Percentiles rank a stretch among this genome's conserved stretches.
These are phyloP conservation scores for Euphonia xanthogaster DNA, from an alignment of 2,797 vertebrate species.

Conservation along the genomic window DNA sequence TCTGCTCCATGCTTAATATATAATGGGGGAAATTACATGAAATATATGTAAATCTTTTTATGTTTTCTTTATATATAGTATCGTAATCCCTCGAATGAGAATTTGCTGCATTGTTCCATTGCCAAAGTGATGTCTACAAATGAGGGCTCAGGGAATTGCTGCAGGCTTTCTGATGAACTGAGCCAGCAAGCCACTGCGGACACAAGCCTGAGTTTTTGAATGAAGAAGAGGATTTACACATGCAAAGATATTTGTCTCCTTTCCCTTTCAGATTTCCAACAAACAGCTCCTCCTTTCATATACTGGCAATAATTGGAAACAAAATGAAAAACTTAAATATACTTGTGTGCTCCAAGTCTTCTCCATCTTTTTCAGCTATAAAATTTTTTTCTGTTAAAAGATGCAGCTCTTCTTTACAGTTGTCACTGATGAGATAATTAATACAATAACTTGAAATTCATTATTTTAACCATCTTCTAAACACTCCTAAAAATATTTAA, in stretches of 20 bases:
- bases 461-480: neutral
- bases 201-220: constrained; percentile 33
- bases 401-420: neutral
- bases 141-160: constrained; percentile 57
- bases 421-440: neutral
- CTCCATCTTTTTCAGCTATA: neutral
- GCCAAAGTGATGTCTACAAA: constrained; percentile 22
- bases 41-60: constrained; percentile 23
- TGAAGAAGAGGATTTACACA: constrained; percentile 17
- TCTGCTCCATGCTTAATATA: neutral
- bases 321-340: neutral
- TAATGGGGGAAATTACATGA: neutral
- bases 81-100: constrained; percentile 2
- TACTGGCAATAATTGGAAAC: neutral
- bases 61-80: constrained; percentile 21
- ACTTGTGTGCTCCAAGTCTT: neutral
- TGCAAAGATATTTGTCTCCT: constrained; percentile 6
- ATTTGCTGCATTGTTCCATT: constrained; percentile 12
- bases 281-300: neutral
- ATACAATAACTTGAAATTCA: neutral
- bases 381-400: neutral
- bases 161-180: constrained; percentile 48
- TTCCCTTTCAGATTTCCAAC: neutral
- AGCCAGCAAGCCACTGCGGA: constrained; percentile 51
- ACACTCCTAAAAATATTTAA: neutral